Percentiles rank a stretch among this genome's conserved stretches.
Conservation (phyloP, 2,888 invertebrate genomes). For the Acrobasis repandana region DNA sequence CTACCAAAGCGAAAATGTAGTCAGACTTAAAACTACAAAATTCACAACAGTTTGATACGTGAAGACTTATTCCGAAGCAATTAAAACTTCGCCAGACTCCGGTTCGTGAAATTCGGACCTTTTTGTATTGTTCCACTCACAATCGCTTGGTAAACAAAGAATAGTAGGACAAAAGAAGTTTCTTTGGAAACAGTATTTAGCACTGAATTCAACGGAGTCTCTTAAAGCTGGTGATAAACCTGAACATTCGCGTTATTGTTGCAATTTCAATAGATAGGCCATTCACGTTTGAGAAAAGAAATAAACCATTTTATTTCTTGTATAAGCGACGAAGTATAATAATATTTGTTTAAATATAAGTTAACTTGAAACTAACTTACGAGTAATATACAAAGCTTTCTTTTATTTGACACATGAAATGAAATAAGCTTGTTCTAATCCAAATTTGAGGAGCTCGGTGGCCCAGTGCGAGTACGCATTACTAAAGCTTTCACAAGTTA, state of each 20-base stretch:
- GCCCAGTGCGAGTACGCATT: too few relatives aligned
- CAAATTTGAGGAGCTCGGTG: too few relatives aligned
- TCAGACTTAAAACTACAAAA: not conserved
- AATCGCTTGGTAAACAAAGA: constrained; percentile 73
- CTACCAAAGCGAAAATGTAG: not conserved
- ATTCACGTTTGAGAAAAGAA: not conserved
- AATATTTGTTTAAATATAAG: too few relatives aligned
- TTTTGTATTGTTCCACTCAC: constrained; percentile 67
- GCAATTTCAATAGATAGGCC: not conserved
- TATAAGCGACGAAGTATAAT: not conserved
- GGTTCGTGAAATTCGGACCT: constrained; percentile 67
- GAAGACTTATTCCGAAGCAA: constrained; percentile 68
- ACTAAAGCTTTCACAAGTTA: too few relatives aligned
- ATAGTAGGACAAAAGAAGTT: constrained; percentile 64
- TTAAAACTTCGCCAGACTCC: constrained; percentile 71
- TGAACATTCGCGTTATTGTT: constrained; percentile 11
- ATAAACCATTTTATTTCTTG: not conserved
- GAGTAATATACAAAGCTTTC: too few relatives aligned
- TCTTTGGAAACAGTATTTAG: constrained; percentile 69
- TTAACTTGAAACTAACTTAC: too few relatives aligned
- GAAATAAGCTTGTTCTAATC: too few relatives aligned
- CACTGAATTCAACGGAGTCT: constrained; percentile 58
- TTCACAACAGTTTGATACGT: constrained; percentile 29
- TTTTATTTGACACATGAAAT: too few relatives aligned
- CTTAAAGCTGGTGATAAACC: constrained; percentile 22